A percentile compares a stretch with the other conserved stretches of the same genome.
Evolutionary conservation across 2,797 vertebrate species (phyloP).

Genomic region (Chromobotia macracanthus): DNA sequence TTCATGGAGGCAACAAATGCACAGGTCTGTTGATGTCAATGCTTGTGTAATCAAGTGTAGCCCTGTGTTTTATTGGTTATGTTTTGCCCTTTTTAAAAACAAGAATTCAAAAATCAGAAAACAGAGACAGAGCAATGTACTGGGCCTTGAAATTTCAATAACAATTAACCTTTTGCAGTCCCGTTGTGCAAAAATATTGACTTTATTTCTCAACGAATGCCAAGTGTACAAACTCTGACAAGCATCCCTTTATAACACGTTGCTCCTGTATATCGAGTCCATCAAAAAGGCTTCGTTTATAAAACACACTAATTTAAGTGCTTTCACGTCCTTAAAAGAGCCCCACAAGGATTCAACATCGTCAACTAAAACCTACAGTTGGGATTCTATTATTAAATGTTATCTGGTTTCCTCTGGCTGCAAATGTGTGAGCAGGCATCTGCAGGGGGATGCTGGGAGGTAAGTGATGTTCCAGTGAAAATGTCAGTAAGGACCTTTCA

Average conservation of each 20-base stretch:
- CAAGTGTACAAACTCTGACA: background rate
- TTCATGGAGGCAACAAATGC: conserved; percentile 1
- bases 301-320: conserved; percentile 3
- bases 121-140: background rate
- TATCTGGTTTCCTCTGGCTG: background rate
- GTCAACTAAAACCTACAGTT: background rate
- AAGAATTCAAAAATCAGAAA: background rate
- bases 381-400: background rate
- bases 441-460: conserved; percentile 44
- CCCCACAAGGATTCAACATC: background rate
- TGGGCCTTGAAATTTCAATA: conserved; percentile 9
- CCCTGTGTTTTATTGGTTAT: conserved; percentile 9
- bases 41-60: background rate
- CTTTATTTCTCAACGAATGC: conserved; percentile 28
- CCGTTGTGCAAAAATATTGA: conserved; percentile 34
- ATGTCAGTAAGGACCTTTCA: conserved; percentile 48
- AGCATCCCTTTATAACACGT: background rate
- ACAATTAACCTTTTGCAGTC: conserved; percentile 33
- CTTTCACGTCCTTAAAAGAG: background rate
- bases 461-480: conserved; percentile 49
- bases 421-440: conserved; percentile 15
- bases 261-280: background rate
- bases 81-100: conserved; percentile 12
- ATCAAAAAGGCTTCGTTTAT: background rate
- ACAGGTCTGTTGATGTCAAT: conserved; percentile 4